Evolutionary conservation across 64 coral and sea anemone species (phyloP), one percentile per base, ranked within the genome.

Genomic region (Actinia tenebrosa): DNA sequence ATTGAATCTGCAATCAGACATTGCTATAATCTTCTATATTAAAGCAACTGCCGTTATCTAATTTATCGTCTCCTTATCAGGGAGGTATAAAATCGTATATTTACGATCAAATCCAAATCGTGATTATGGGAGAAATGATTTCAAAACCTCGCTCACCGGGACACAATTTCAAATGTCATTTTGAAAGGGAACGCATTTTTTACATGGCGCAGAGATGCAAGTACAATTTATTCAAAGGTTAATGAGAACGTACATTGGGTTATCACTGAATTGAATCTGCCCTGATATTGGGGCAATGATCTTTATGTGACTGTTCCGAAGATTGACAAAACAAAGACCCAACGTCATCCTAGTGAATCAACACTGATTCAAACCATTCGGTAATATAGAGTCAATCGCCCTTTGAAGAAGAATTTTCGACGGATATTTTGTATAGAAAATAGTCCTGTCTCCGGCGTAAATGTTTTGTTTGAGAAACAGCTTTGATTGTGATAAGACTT

Each of bases 241-340:
- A 75, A 75, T 75, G 10, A 42, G 69, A 27, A 75, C 22, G 69
- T 27, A 10, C 69, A 75, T 15, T 2, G 25, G 69, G 69, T 75
- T 75, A 75, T 75, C 69, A 13, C 25, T 18, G 10, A 75, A 75
- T 75, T 75, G 25, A 75, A 75, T 75, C 69, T 75, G 69, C 42
- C 69, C 69, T 42, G 23, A 75, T 75, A 75, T 75, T 30, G 42
- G 5, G 7, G 25, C 69, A 30, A 15, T 75, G 1, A 75, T 42
- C 42, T 66, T 75, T 75, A 75, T 75, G 10, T 15, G 69, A 14
- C 8, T 30, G 27, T 25, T 75, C 13, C 25, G 69, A 75, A 18
- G 69, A 75, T 75, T 75, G 69, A 75, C 69, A 75, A 42, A 75
- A n/a, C n/a, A 3, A 75, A 75, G 69, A 75, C 69, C n/a, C 26